Evolutionary conservation across 2,888 invertebrate species (phyloP), one percentile per base, ranked within the genome.

Genomic region (Byasa hedistus): DNA sequence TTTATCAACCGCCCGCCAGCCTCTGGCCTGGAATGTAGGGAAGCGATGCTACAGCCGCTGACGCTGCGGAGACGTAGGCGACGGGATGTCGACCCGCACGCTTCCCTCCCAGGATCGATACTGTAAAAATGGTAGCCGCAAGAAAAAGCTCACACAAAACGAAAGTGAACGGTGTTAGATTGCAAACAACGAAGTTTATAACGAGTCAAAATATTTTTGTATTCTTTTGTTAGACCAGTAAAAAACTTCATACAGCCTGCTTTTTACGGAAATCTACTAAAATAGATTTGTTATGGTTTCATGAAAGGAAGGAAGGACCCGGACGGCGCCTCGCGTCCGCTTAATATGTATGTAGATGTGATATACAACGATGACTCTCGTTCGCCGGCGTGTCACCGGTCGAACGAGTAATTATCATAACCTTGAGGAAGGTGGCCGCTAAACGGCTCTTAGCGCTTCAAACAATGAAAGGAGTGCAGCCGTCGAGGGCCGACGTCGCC

Each of bases 21-120:
- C 87, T 87, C 81, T 80, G 84, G 85, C 85, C 82, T 85, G 89
- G 88, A 87, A 87, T 86, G 86, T 83, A 84, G 85, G 82, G 84
- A 84, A 85, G 81, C 86, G 83, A 80, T 83, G 85, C 82, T 82
- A 84, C 80, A 80, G 81, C 84, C 84, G 78, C 76, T 83, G 80
- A 72, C 83, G 79, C 82, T 79, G 80, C 81, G 79, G 84, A 84
- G 82, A 81, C 84, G 79, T 77, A 80, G 85, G 85, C 86, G 87
- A 84, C 85, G 88, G 88, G 88, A 87, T 84, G 86, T 76, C 89
- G 84, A 82, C 88, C 87, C 89, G 84, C 87, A 81, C 87, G 83
- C 87, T 87, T 84, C 89, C 89, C 90, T 83, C 87, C 84, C 86
- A 82, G 80, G 90, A 90, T 91, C 91, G 86, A 91, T 91, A 90